Percentiles rank a stretch among this genome's conserved stretches.
These are phyloP conservation scores for Abramis brama DNA, from an alignment of 2,113 vertebrate species.

Conservation along the genomic window DNA sequence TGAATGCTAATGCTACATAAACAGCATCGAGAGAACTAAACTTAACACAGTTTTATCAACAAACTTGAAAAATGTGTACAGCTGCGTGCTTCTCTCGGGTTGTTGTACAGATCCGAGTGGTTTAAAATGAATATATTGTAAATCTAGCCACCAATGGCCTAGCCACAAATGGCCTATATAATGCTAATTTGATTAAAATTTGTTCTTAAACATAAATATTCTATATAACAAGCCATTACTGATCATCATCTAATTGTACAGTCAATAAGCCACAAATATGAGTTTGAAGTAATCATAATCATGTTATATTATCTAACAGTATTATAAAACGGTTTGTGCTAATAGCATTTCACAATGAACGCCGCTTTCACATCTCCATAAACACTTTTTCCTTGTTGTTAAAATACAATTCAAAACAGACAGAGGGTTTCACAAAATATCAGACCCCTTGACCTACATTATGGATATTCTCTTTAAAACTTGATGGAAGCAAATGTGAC, in stretches of 20 bases:
- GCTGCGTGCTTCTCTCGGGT: background rate
- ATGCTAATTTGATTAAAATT: background rate
- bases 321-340: background rate
- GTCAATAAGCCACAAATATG: background rate
- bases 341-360: background rate
- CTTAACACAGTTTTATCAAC: background rate
- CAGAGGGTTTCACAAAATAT: background rate
- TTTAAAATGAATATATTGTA: background rate
- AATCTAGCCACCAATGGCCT: background rate
- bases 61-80: background rate
- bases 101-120: background rate
- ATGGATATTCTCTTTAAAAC: conserved; percentile 23
- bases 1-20: conserved; percentile 4
- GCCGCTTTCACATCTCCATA: background rate
- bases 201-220: background rate
- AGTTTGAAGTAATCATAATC: background rate
- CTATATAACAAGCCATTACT: background rate
- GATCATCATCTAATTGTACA: background rate
- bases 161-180: background rate
- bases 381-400: background rate
- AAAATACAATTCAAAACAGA: background rate
- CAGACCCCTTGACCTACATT: conserved; percentile 24
- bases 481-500: conserved; percentile 46
- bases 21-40: background rate
- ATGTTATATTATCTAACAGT: background rate